Conservation (phyloP, 2,888 invertebrate genomes). For the Callinectes sapidus region DNA sequence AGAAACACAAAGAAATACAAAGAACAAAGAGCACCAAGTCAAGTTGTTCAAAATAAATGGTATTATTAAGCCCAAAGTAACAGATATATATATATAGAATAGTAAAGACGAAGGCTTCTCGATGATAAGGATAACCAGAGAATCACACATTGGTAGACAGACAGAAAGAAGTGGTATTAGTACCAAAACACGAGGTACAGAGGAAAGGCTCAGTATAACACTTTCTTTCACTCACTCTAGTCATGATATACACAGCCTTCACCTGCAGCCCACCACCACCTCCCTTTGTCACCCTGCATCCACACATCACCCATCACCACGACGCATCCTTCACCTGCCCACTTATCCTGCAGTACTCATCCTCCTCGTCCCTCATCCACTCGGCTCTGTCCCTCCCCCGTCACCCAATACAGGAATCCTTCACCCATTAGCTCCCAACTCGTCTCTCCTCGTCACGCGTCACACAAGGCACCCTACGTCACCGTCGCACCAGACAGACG, state of each 20-base stretch:
- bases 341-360: not conserved
- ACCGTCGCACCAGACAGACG: constrained; percentile 24
- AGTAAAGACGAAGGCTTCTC: too few species aligned
- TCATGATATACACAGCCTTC: not conserved
- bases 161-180: not conserved
- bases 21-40: too few species aligned
- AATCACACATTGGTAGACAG: not conserved
- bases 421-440: not conserved
- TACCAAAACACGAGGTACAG: not conserved
- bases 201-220: not conserved
- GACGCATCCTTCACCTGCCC: not conserved
- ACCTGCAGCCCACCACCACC: not conserved
- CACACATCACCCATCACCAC: not conserved
- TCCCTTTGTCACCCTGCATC: not conserved
- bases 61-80: too few species aligned
- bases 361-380: not conserved
- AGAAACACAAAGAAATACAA: not conserved
- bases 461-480: not conserved
- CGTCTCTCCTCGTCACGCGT: not conserved
- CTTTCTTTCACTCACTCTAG: not conserved
- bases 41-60: too few species aligned
- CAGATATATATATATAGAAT: too few species aligned
- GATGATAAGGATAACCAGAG: not conserved
- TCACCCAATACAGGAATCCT: not conserved
- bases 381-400: not conserved